A percentile compares a stretch with the other conserved stretches of the same genome.
phyloP scores from a whole-genome alignment of 2,113 vertebrate species.

The Poeciliopsis occidentalis region DNA sequence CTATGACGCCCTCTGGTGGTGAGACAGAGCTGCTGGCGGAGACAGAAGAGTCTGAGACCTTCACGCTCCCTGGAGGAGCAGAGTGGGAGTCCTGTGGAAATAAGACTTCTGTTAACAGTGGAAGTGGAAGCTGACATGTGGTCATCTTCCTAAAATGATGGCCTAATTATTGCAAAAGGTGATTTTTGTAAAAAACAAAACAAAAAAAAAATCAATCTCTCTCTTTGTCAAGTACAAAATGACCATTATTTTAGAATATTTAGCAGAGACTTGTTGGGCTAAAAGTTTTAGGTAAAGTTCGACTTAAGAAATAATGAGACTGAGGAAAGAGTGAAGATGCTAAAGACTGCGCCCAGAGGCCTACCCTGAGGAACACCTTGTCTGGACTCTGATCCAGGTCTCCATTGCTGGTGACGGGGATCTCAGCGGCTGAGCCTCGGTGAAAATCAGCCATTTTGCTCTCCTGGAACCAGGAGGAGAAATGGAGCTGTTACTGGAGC shows the following conservation, averaged over 20 bases:
- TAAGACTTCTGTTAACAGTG: neutral
- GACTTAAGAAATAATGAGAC: neutral
- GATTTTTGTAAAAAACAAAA: too few species aligned
- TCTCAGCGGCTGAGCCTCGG: conserved; percentile 92
- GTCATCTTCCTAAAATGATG: too few species aligned
- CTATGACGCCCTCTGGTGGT: conserved; percentile 85
- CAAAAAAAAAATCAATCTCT: too few species aligned
- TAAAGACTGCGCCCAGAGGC: conserved; percentile 10
- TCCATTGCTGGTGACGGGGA: conserved; percentile 94
- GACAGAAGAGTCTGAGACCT: conserved; percentile 86
- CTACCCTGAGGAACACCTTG: conserved; percentile 87
- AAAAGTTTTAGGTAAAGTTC: too few species aligned
- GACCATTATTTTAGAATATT: neutral
- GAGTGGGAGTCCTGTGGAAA: conserved; percentile 82
- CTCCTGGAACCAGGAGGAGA: conserved; percentile 67
- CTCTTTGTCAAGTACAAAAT: too few species aligned
- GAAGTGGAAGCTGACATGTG: neutral
- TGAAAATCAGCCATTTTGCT: conserved; percentile 88
- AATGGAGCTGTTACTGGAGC: conserved; percentile 18
- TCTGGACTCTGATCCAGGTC: conserved; percentile 86
- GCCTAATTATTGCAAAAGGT: too few species aligned
- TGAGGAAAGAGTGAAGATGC: neutral
- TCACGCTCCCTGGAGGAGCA: conserved; percentile 80
- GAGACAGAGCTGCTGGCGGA: conserved; percentile 83
- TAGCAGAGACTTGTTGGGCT: neutral